Conservation (phyloP, 2,888 invertebrate species). For the Cephus nigrinus region DNA sequence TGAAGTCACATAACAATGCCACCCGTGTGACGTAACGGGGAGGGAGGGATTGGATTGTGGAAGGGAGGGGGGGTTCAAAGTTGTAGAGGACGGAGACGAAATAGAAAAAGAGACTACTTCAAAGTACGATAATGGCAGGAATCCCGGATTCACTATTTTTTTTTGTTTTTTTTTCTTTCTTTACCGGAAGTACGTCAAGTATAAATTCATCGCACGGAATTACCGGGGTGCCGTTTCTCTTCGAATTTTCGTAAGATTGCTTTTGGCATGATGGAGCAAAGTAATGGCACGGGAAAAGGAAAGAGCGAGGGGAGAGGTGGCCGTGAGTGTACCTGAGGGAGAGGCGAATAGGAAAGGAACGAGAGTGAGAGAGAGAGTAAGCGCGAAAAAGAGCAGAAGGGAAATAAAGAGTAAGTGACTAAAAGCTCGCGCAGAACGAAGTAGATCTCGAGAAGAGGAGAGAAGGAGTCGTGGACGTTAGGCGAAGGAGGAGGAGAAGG, state of each 20-base stretch:
- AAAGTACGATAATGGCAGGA: background rate
- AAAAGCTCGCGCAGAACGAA: background rate
- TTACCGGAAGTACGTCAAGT: background rate
- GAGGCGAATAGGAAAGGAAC: background rate
- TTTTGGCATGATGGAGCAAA: background rate
- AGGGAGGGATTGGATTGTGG: background rate
- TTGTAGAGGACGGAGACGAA: background rate
- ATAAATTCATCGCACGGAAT: background rate
- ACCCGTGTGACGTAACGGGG: background rate
- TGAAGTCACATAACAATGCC: background rate
- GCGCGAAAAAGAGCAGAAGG: constrained; percentile 6
- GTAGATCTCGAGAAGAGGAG: background rate
- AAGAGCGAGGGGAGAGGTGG: background rate
- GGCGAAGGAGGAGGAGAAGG: background rate
- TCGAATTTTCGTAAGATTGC: constrained; percentile 2
- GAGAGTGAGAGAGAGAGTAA: constrained; percentile 8
- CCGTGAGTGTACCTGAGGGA: background rate
- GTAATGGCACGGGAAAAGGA: background rate
- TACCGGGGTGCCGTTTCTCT: background rate
- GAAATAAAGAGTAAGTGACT: background rate
- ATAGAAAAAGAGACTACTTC: background rate
- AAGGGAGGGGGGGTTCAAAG: background rate
- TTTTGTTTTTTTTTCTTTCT: background rate
- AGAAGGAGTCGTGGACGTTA: background rate
- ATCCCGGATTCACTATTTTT: background rate